These are phyloP conservation scores for Laspeyria flexula DNA, from an alignment of 2,888 invertebrate genomes.

Conservation along the genomic window DNA sequence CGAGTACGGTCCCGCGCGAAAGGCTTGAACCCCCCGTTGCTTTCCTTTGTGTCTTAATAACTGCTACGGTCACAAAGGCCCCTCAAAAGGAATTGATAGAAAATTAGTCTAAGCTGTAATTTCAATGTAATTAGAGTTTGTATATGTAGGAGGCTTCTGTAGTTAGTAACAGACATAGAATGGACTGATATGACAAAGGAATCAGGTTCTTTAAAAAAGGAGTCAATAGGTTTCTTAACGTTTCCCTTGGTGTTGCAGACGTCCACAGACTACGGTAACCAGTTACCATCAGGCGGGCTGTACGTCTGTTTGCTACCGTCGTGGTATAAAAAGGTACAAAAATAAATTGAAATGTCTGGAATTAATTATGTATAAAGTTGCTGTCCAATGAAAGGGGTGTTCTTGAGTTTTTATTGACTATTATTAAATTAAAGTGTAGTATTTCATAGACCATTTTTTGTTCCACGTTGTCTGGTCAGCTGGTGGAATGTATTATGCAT, in stretches of 20 bases:
- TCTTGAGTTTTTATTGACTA: slow-evolving; percentile 4
- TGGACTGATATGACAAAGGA: not conserved
- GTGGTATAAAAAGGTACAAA: not conserved
- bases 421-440: slow-evolving; percentile 8
- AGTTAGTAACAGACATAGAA: not conserved
- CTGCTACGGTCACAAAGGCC: slow-evolving; percentile 63
- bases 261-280: no score
- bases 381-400: not conserved
- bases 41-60: slow-evolving; percentile 68
- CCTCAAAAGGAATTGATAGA: slow-evolving; percentile 69
- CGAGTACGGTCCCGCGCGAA: slow-evolving; percentile 38
- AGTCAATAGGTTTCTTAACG: no score
- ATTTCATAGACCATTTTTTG: slow-evolving; percentile 2
- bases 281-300: no score
- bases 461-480: not conserved
- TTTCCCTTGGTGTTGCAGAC: no score
- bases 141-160: slow-evolving; percentile 11
- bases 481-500: not conserved
- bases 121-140: slow-evolving; percentile 33
- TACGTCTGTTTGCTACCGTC: no score
- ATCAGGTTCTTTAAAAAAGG: no score
- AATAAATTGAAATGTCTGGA: not conserved
- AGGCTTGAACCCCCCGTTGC: slow-evolving; percentile 48
- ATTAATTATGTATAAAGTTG: not conserved
- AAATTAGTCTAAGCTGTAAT: slow-evolving; percentile 64